Evolutionary conservation across 2,797 vertebrate genomes (phyloP).

Genomic region (Trachops cirrhosus): DNA sequence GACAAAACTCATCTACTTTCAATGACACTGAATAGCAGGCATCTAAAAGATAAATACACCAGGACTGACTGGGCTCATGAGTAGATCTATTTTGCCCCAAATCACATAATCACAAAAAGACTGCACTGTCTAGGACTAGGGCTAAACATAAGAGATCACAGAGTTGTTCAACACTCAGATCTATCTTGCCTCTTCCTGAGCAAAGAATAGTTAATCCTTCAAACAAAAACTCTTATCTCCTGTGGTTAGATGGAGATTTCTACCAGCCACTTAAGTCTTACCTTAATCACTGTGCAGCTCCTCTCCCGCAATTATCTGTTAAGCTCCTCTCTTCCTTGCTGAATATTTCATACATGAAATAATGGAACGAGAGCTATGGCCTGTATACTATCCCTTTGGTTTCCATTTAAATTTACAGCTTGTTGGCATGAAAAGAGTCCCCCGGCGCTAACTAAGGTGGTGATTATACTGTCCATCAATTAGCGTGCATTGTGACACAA

Average conservation of each 20-base stretch:
- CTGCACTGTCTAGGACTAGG: neutral
- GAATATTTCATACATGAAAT: constrained; percentile 72
- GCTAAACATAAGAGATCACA: neutral
- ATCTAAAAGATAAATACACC: constrained; percentile 16
- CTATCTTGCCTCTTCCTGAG: neutral
- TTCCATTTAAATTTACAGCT: constrained; percentile 70
- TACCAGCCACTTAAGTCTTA: constrained; percentile 4
- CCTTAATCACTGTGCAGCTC: constrained; percentile 20
- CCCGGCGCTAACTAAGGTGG: constrained; percentile 41
- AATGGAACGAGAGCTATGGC: constrained; percentile 53
- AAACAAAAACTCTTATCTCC: constrained; percentile 21
- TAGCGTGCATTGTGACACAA: constrained; percentile 49
- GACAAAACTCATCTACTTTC: neutral
- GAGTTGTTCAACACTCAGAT: neutral
- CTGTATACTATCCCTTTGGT: constrained; percentile 35
- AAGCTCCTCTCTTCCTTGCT: constrained; percentile 43
- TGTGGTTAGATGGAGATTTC: constrained; percentile 4
- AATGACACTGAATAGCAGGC: neutral
- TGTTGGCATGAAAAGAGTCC: constrained; percentile 53
- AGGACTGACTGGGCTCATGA: neutral
- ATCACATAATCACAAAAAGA: constrained; percentile 16
- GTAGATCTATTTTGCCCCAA: neutral
- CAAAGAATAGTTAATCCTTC: constrained; percentile 35
- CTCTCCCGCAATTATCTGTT: constrained; percentile 53
- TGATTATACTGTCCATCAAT: constrained; percentile 70